These are phyloP conservation scores for Conus canariensis DNA, from an alignment of 2,888 invertebrate genomes.

Conservation along the genomic window DNA sequence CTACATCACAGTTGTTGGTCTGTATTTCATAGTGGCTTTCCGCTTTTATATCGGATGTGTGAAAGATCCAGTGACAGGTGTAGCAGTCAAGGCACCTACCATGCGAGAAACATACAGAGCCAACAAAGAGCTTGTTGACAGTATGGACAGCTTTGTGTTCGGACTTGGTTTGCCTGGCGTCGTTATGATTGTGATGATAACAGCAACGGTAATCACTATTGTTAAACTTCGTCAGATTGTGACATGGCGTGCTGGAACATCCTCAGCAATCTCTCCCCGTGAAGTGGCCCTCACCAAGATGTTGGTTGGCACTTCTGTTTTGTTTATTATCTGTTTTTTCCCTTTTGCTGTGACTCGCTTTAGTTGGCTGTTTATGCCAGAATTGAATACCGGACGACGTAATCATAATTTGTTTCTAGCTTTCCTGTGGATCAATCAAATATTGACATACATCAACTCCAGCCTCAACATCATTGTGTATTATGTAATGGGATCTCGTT, in stretches of 20 bases:
- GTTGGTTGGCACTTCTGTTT: neutral
- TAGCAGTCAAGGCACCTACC: neutral
- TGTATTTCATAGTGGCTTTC: neutral
- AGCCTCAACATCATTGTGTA: constrained; percentile 26
- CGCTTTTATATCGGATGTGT: neutral
- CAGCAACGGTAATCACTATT: neutral
- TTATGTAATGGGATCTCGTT: neutral
- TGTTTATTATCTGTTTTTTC: neutral
- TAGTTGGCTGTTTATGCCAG: neutral
- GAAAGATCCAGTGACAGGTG: neutral
- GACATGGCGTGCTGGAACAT: neutral
- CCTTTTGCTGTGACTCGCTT: neutral
- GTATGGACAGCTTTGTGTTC: neutral
- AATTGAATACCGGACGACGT: neutral
- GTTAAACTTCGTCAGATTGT: constrained; percentile 17
- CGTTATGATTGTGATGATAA: neutral
- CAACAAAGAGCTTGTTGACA: neutral
- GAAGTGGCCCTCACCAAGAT: neutral
- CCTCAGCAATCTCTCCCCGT: neutral
- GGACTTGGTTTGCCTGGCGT: neutral
- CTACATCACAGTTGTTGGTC: neutral
- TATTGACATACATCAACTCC: neutral
- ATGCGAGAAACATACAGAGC: neutral
- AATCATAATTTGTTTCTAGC: neutral
- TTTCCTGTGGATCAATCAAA: neutral